These are phyloP conservation scores for Dryobates pubescens DNA, from an alignment of 2,797 vertebrate genomes.

Conservation along the genomic window DNA sequence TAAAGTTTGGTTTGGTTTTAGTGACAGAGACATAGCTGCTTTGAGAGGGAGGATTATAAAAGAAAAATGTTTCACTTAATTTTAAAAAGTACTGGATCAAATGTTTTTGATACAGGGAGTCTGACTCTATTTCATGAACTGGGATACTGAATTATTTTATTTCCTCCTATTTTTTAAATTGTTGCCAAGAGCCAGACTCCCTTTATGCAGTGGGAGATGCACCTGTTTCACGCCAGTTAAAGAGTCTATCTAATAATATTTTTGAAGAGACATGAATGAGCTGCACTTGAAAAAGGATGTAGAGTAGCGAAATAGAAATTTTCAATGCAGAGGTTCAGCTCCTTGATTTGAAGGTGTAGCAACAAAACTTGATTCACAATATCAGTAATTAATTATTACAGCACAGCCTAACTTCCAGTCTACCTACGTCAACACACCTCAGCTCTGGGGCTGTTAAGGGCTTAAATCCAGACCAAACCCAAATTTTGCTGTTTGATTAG, in stretches of 20 bases:
- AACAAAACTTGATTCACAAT: background rate
- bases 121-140: conserved; percentile 19
- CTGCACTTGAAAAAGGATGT: conserved; percentile 10
- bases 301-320: conserved; percentile 10
- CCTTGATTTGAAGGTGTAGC: background rate
- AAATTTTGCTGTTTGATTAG: background rate
- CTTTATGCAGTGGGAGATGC: background rate
- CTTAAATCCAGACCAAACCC: background rate
- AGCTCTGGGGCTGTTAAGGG: background rate
- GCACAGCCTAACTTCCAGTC: background rate
- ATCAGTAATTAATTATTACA: background rate
- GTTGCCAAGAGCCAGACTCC: conserved; percentile 12
- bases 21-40: background rate
- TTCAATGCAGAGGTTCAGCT: background rate
- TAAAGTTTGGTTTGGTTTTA: conserved; percentile 23
- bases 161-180: background rate
- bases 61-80: background rate
- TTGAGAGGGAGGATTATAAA: background rate
- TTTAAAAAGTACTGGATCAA: conserved; percentile 26
- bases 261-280: conserved; percentile 41
- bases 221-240: conserved; percentile 11
- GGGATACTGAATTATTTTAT: conserved; percentile 17
- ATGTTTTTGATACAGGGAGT: background rate
- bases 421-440: background rate
- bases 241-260: background rate